Evolutionary conservation across 2,797 vertebrate species (phyloP), one percentile per base, ranked within the genome.

Genomic region (Gorsachius magnificus): DNA sequence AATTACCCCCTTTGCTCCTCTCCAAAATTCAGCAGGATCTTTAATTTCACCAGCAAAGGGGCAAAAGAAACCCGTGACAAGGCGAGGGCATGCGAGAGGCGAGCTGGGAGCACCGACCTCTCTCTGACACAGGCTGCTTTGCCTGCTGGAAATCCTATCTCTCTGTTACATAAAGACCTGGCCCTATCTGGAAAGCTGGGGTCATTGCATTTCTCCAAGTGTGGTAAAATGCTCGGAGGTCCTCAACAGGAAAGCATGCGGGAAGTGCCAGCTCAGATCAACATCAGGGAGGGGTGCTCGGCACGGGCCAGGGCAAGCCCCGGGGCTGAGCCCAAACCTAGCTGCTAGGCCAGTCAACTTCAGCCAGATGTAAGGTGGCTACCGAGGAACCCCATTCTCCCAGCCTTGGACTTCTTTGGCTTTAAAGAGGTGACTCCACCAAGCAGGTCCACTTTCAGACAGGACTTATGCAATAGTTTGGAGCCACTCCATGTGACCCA

Each of bases 401-500:
- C 68, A 43, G n/a, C 69, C 54, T 19, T 16, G 69, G 35, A 15
- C 61, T 81, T 61, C 81, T 87, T 76, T 54, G 71, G 53, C 89
- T 83, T 56, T 71, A 60, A 68, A 92, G 89, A 94, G 88, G 84
- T 54, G 68, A 24, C 91, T 96, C 92, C 84, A 87, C 84, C 94
- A 28, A 36, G 92, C 90, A 91, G 95, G 96, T 96, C 93, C 93
- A 60, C 93, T 95, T 94, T 95, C 96, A 97, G 96, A 97, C 91
- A 1, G 74, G 83, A 95, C 83, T 97, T 97, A 97, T 95, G 95
- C 96, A 97, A 97, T 56, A 65, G 75, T 72, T 89, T 97, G 97
- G 96, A 96, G 94, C 83, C 2, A 25, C 92, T 95, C 96, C 95
- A 95, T 78, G 78, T 95, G 97, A 97, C 95, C 97, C 97, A 98